These are phyloP conservation scores for Blomia tropicalis DNA, from an alignment of 2,888 invertebrate species.

Conservation along the genomic window DNA sequence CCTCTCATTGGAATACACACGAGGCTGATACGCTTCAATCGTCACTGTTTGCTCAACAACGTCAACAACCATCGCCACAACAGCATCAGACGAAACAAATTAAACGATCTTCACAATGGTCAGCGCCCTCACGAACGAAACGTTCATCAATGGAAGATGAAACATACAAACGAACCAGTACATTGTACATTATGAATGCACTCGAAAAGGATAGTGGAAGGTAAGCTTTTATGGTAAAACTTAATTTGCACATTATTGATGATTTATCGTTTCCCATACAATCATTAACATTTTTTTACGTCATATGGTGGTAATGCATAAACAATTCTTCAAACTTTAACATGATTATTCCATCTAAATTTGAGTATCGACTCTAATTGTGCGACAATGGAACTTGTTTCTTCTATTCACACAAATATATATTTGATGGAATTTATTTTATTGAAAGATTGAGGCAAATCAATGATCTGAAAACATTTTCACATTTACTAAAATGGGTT, in stretches of 20 bases:
- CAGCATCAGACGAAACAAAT: not conserved
- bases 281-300: not conserved
- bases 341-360: not conserved
- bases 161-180: conserved; percentile 28
- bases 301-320: not conserved
- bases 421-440: too few relatives aligned
- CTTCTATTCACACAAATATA: not conserved
- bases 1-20: not conserved
- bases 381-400: not conserved
- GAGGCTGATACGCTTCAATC: not conserved
- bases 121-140: not conserved
- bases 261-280: not conserved
- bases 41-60: not conserved
- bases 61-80: not conserved
- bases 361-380: not conserved
- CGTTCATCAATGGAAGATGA: conserved; percentile 18
- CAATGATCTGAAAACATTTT: too few relatives aligned
- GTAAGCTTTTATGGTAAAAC: conserved; percentile 20
- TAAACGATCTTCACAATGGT: too few relatives aligned
- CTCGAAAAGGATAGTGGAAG: conserved; percentile 31
- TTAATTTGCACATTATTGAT: not conserved
- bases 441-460: too few relatives aligned
- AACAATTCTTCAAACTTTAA: too few relatives aligned
- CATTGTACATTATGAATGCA: conserved; percentile 30
- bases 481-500: too few relatives aligned